Evolutionary conservation across 37 sponge, comb jelly and placozoan genomes (phyloP).

Genomic region (Oopsacas minuta): DNA sequence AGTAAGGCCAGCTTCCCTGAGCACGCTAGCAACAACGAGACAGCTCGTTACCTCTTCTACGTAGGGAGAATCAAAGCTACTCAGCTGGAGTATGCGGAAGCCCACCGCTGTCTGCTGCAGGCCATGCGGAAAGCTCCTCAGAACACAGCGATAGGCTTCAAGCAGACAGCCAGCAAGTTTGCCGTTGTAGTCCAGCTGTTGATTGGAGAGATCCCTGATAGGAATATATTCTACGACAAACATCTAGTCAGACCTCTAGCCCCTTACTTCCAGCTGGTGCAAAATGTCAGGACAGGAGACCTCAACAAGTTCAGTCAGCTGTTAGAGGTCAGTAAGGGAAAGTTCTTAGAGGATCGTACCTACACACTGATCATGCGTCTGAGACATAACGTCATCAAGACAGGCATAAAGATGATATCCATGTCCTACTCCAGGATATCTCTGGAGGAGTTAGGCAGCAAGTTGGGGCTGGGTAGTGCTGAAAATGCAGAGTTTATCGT

Average conservation of each 20-base stretch:
- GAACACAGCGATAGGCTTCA: slow-evolving; percentile 79
- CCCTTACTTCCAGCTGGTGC: slow-evolving; percentile 80
- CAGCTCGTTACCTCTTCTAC: slow-evolving; percentile 82
- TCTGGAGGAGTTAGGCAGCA: slow-evolving; percentile 73
- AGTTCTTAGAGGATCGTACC: slow-evolving; percentile 73
- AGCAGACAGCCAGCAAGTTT: slow-evolving; percentile 83
- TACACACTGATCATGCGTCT: slow-evolving; percentile 75
- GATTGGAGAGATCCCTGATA: slow-evolving; percentile 88
- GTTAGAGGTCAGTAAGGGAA: slow-evolving; percentile 34
- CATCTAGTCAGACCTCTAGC: slow-evolving; percentile 59
- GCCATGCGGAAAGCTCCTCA: slow-evolving; percentile 96
- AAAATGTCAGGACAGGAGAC: slow-evolving; percentile 88
- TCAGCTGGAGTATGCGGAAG: slow-evolving; percentile 84
- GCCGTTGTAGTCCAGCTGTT: slow-evolving; percentile 78
- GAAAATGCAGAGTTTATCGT: slow-evolving; percentile 95
- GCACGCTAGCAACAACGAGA: slow-evolving; percentile 81
- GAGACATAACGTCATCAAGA: slow-evolving; percentile 95
- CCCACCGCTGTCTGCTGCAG: slow-evolving; percentile 40
- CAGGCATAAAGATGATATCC: slow-evolving; percentile 69
- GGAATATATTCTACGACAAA: slow-evolving; percentile 65
- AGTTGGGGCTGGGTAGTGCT: slow-evolving; percentile 74
- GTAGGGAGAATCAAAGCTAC: slow-evolving; percentile 78
- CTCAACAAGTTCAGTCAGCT: slow-evolving; percentile 56
- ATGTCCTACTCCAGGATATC: slow-evolving; percentile 81
- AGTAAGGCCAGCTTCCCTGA: slow-evolving; percentile 79